A percentile compares a stretch with the other conserved stretches of the same genome.
Conservation (phyloP, 2,888 invertebrate genomes). For the Orthosia incerta region DNA sequence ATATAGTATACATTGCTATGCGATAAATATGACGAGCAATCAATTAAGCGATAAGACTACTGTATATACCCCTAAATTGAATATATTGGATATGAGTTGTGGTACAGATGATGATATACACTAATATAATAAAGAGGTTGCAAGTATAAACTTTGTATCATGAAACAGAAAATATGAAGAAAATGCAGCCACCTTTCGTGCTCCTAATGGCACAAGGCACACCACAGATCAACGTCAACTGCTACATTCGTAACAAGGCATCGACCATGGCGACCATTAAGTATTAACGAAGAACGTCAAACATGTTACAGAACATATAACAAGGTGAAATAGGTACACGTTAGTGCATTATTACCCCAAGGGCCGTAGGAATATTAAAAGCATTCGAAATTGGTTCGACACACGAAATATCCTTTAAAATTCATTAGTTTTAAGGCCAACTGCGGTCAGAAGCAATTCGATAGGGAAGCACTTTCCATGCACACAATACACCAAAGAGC, state of each 20-base stretch:
- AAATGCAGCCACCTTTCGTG: conserved; percentile 1
- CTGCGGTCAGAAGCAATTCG: neutral
- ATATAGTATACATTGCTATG: neutral
- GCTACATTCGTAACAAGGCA: neutral
- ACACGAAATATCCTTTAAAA: conserved; percentile 14
- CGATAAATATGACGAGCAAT: neutral
- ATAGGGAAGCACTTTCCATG: conserved; percentile 5
- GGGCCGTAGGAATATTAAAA: neutral
- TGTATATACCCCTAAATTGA: neutral
- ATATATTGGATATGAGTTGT: neutral
- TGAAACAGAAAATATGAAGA: neutral
- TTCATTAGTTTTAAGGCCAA: conserved; percentile 12
- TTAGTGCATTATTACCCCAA: neutral
- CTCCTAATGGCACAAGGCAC: neutral
- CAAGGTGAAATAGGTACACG: neutral
- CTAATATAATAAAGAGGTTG: neutral
- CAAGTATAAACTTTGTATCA: neutral
- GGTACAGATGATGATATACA: neutral
- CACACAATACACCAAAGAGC: conserved; percentile 30
- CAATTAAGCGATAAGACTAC: neutral
- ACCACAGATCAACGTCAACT: neutral
- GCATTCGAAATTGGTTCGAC: neutral
- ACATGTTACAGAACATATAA: neutral
- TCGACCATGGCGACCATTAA: neutral
- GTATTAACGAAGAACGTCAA: conserved; percentile 5